phyloP scores from a whole-genome alignment of 2,888 invertebrate genomes.

The Idaea aversata region DNA sequence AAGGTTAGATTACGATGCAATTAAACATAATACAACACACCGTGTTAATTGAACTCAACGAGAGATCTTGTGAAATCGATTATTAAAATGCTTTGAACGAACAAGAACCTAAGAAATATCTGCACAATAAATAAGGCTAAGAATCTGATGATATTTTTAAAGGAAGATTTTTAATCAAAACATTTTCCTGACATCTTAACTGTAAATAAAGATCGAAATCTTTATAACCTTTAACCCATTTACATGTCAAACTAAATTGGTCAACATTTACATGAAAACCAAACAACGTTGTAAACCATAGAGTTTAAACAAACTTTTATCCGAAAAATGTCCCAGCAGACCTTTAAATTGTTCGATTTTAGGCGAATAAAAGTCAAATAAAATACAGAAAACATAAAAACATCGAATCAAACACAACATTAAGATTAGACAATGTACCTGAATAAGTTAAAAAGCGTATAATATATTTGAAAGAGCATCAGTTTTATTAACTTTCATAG shows the following conservation, averaged over 20 bases:
- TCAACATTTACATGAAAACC: background rate
- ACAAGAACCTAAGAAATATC: background rate
- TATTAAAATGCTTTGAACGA: background rate
- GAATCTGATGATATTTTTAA: background rate
- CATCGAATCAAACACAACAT: constrained; percentile 12
- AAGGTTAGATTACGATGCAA: constrained; percentile 23
- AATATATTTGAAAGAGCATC: constrained; percentile 6
- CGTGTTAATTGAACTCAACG: constrained; percentile 23
- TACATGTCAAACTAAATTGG: background rate
- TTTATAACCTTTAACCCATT: background rate
- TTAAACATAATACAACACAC: constrained; percentile 23
- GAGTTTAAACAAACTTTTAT: background rate
- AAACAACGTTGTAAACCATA: background rate
- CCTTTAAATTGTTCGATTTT: background rate
- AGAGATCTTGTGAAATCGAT: constrained; percentile 20
- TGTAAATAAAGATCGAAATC: background rate
- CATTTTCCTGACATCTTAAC: background rate
- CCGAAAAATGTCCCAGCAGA: background rate
- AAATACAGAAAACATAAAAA: constrained; percentile 14
- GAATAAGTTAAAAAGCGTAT: background rate
- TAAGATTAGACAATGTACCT: constrained; percentile 7
- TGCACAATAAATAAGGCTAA: background rate
- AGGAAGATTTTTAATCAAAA: background rate
- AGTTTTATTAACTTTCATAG: constrained; percentile 15
- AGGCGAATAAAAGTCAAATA: constrained; percentile 10